Conservation (phyloP, 1,140 invertebrate species). For the Bemisia tabaci region DNA sequence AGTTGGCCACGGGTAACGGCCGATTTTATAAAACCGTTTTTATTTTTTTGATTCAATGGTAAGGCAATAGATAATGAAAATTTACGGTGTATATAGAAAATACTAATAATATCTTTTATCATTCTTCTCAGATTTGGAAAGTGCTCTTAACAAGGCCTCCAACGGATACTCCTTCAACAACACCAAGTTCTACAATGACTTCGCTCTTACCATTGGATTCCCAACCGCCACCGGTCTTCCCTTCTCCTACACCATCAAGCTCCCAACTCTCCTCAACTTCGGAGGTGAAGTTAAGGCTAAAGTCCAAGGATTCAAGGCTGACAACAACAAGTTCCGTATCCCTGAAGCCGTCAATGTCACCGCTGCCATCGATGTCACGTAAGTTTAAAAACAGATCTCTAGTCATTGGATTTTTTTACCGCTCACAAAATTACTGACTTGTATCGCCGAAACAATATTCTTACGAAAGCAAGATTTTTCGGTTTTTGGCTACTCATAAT, state of each 20-base stretch:
- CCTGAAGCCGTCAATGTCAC: slow-evolving; percentile 29
- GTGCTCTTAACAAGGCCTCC: slow-evolving; percentile 26
- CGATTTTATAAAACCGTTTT: too few species aligned
- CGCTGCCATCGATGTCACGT: slow-evolving; percentile 33
- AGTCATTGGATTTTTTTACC: too few species aligned
- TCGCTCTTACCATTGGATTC: slow-evolving; percentile 41
- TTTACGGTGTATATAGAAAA: too few species aligned
- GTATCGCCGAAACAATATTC: too few species aligned
- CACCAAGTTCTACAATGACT: slow-evolving; percentile 37
- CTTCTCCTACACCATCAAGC: slow-evolving; percentile 39
- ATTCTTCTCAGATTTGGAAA: slow-evolving; percentile 30
- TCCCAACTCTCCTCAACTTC: slow-evolving; percentile 29
- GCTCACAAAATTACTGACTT: too few species aligned
- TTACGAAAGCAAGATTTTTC: too few species aligned
- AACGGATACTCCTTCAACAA: slow-evolving; percentile 37
- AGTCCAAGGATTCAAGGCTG: slow-evolving; percentile 12
- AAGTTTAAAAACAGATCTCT: too few species aligned
- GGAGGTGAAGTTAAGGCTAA: slow-evolving; percentile 17
- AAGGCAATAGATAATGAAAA: too few species aligned
- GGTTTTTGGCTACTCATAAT: too few species aligned
- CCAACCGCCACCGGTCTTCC: slow-evolving; percentile 50
- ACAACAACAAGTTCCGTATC: slow-evolving; percentile 1
- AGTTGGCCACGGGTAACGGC: too few species aligned
- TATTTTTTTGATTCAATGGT: too few species aligned
- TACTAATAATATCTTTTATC: too few species aligned